phyloP scores from a whole-genome alignment of 2,797 vertebrate species.

The Falco cherrug region DNA sequence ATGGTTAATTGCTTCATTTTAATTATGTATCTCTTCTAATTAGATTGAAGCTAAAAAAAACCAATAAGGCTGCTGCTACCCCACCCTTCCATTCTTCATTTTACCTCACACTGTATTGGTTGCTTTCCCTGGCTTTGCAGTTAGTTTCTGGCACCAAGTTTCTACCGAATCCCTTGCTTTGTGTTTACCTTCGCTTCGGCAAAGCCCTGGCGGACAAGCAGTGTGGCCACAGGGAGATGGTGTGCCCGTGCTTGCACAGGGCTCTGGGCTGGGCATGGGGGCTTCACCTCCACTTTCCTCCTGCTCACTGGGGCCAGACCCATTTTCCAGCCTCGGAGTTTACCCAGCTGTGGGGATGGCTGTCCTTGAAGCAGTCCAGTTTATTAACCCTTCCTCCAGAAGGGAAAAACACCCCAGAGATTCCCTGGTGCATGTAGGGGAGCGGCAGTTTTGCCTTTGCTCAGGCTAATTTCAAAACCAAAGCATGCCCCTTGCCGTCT shows the following conservation, averaged over 20 bases:
- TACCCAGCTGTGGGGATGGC: not conserved
- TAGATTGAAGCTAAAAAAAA: conserved; percentile 45
- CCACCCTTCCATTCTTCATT: not conserved
- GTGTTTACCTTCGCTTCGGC: not conserved
- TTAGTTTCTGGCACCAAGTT: not conserved
- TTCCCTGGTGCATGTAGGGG: not conserved
- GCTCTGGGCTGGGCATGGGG: fast-evolving
- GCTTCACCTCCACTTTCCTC: not conserved
- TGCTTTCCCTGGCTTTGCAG: not conserved
- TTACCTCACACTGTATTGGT: not conserved
- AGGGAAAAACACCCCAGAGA: not conserved
- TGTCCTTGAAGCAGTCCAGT: not conserved
- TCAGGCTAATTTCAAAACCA: not conserved
- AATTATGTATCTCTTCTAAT: conserved; percentile 74
- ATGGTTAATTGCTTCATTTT: conserved; percentile 72
- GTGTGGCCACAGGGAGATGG: fast-evolving
- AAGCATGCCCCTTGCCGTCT: not conserved
- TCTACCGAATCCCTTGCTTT: not conserved
- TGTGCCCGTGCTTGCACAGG: not conserved
- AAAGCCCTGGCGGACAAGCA: not conserved
- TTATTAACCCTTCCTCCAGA: not conserved
- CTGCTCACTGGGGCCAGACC: not conserved
- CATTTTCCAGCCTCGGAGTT: not conserved
- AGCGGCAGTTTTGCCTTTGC: not conserved
- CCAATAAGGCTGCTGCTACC: conserved; percentile 23